phyloP scores from a whole-genome alignment of 2,113 vertebrate species.

The Synchiropus splendidus region DNA sequence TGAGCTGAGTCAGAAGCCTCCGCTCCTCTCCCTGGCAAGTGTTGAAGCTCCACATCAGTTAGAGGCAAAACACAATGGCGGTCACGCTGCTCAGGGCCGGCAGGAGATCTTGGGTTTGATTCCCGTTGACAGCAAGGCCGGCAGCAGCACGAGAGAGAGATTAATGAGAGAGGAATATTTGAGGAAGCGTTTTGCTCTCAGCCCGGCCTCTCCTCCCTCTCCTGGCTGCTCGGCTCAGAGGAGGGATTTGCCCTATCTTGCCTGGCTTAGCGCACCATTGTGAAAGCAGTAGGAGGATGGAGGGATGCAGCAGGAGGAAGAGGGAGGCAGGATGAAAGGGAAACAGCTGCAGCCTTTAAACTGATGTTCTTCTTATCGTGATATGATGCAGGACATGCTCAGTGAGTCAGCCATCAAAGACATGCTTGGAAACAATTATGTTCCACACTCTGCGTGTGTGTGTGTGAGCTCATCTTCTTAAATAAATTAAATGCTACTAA shows the following conservation, averaged over 20 bases:
- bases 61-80: no score
- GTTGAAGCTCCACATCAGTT: no score
- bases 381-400: conserved; percentile 47
- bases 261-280: conserved; percentile 55
- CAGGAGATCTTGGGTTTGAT: conserved; percentile 22
- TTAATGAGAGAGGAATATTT: conserved; percentile 21
- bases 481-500: no score
- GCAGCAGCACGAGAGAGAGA: background rate
- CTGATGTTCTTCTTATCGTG: conserved; percentile 53
- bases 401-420: conserved; percentile 57
- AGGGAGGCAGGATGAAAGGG: conserved; percentile 45
- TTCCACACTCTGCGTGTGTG: conserved; percentile 8
- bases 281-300: conserved; percentile 63
- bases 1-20: no score
- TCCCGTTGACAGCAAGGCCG: background rate
- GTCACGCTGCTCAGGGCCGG: no score
- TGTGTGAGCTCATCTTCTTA: no score
- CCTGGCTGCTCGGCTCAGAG: conserved; percentile 46
- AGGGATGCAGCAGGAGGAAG: conserved; percentile 39
- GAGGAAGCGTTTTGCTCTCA: conserved; percentile 29
- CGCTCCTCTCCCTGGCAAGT: no score
- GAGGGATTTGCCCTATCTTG: conserved; percentile 64
- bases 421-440: conserved; percentile 45
- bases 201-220: conserved; percentile 22
- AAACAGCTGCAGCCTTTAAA: conserved; percentile 58